phyloP scores from a whole-genome alignment of 2,888 invertebrate genomes.

The Tanytarsus gracilentus region DNA sequence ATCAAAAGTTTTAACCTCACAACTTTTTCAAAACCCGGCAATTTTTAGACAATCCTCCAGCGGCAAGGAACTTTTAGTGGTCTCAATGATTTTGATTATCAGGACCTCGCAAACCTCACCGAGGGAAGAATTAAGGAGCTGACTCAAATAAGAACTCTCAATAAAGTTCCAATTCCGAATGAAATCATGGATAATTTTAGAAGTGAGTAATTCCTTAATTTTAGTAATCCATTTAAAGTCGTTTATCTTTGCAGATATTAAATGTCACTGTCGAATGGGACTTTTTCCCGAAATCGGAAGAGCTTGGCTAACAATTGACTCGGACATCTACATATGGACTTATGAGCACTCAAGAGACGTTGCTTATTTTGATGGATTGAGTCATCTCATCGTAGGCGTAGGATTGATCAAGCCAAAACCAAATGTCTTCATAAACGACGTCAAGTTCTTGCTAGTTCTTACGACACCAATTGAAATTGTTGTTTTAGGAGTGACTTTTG shows the following conservation, averaged over 20 bases:
- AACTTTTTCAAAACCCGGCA: neutral
- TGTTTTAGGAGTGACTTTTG: constrained; percentile 39
- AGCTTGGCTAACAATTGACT: constrained; percentile 96
- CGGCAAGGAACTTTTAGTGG: constrained; percentile 72
- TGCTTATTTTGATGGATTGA: constrained; percentile 92
- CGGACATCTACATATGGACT: constrained; percentile 96
- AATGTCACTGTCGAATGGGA: constrained; percentile 95
- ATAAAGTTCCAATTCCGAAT: constrained; percentile 80
- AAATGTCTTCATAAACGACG: constrained; percentile 81
- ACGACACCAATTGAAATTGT: constrained; percentile 94
- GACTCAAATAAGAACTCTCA: constrained; percentile 68
- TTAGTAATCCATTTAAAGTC: constrained; percentile 9
- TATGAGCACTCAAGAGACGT: constrained; percentile 93
- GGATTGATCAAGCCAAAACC: constrained; percentile 81
- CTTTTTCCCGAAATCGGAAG: constrained; percentile 91
- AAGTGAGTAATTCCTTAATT: constrained; percentile 50
- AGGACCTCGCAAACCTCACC: constrained; percentile 61
- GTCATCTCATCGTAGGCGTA: constrained; percentile 88
- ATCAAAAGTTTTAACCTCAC: neutral
- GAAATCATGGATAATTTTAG: constrained; percentile 93
- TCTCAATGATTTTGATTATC: constrained; percentile 83
- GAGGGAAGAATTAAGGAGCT: constrained; percentile 57
- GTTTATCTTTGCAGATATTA: constrained; percentile 62
- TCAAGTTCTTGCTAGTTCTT: constrained; percentile 82
- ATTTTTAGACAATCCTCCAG: neutral